Evolutionary conservation across 2,888 invertebrate species (phyloP), one percentile per base, ranked within the genome.

Genomic region (Acanthosoma haemorrhoidale): DNA sequence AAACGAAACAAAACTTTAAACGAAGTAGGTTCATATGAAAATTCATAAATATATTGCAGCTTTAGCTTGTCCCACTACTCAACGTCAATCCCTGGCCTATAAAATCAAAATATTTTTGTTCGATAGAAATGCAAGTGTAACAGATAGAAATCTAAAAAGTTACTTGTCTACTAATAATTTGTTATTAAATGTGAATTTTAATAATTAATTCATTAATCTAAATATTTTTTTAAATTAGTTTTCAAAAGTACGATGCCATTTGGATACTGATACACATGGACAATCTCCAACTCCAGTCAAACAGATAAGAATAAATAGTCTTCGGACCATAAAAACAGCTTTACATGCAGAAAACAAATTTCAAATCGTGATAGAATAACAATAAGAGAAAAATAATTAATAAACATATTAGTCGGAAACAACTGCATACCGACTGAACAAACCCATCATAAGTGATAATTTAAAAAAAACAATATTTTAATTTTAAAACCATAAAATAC

Each of bases 241-340:
- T n/a, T n/a, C n/a, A n/a, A n/a, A n/a, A n/a, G n/a, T 43, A 3
- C n/a, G 29, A 25, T 5, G 13, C 8, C 8, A 25, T 51, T n/a
- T 25, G n/a, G n/a, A 25, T 51, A 51, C 25, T 25, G 51, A 51
- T 5, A 25, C n/a, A 25, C 13, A 51, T 25, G 51, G 51, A 51
- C 51, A 51, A 51, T 51, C 51, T 25, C 51, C 51, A 51, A 51
- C 25, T 51, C 29, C 51, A 51, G 51, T 51, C 51, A 51, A 51
- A 51, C 25, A 25, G 29, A 51, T 43, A 6, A n/a, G 21, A 51
- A 51, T 51, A 51, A 51, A 51, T 51, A 51, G 4, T 25, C 25
- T 51, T 25, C 29, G n/a, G 29, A 25, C 29, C 21, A 51, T 25
- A 18, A 13, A 51, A 51, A 25, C n/a, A n/a, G 51, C 13, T 25